Evolutionary conservation across 1,140 invertebrate genomes (phyloP), one percentile per base, ranked within the genome.

Genomic region (Cyphomyrmex costatus): DNA sequence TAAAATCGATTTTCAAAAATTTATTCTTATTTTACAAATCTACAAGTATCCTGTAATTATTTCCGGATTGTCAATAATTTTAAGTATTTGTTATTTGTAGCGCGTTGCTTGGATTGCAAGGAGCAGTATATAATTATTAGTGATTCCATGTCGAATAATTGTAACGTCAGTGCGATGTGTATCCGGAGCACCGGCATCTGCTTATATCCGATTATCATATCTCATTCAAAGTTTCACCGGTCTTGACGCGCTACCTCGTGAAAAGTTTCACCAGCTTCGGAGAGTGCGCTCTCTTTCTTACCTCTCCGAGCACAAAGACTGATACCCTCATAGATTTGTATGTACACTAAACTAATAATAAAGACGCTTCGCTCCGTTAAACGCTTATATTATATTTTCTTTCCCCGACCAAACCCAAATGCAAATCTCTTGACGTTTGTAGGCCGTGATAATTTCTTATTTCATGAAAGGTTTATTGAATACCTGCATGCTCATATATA

Each of bases 171-270:
- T 73, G 76, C 66, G 27, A n/a, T 21, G 63, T 70, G 51, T 19
- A 42, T 82, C 19, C 33, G 30, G n/a, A 82, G 53, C 33, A 73
- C 12, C 66, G 21, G 33, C 66, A 30, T 58, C 53, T 24, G 36
- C 16, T 83, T 73, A 49, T 73, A 49, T 74, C 36, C 36, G 19
- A 74, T 61, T 73, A 73, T 74, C 24, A 21, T 74, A 74, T 14
- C 60, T 56, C 60, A 78, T 82, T 86, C 19, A 71, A 49, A 76
- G 27, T 85, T 86, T 86, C 58, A 49, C 63, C 33, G 36, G 36
- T 51, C 60, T 85, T 84, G 58, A 87, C 70, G 86, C 60, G 71
- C 80, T 87, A 87, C 71, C 80, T 87, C 86, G 79, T 68, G 33
- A 87, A 65, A 83, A 87, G 27, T 84, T 85, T 87, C 70, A 85